Evolutionary conservation across 2,888 invertebrate genomes (phyloP).

Genomic region (Serripes groenlandicus): DNA sequence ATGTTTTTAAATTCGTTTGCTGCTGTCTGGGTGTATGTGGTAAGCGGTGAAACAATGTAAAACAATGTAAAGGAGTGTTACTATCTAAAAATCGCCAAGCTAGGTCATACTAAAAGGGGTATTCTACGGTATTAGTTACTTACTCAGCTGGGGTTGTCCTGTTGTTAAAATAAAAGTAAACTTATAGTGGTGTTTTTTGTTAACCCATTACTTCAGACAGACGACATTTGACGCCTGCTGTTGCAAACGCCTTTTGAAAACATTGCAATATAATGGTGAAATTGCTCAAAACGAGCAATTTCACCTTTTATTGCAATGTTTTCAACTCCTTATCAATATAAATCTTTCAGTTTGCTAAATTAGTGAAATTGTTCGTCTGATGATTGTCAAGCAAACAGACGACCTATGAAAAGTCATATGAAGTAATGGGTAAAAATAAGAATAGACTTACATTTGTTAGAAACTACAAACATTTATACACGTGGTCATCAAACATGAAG

Average conservation of each 20-base stretch:
- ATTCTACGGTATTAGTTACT: background rate
- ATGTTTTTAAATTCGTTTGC: too few species aligned
- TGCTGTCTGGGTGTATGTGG: too few species aligned
- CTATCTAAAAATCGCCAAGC: background rate
- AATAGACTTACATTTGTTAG: too few species aligned
- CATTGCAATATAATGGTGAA: background rate
- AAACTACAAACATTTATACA: too few species aligned
- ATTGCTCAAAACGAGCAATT: background rate
- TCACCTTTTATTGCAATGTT: background rate
- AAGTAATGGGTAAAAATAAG: too few species aligned
- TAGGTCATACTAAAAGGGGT: background rate
- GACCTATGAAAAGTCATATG: too few species aligned
- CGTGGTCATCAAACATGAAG: too few species aligned
- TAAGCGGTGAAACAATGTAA: background rate
- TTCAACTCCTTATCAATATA: background rate
- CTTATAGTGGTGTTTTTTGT: too few species aligned
- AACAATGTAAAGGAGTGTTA: background rate
- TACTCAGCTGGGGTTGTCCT: conserved; percentile 5
- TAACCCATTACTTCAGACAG: background rate
- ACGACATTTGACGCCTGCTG: background rate
- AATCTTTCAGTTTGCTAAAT: background rate
- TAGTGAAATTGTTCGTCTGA: too few species aligned
- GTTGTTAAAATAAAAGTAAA: background rate
- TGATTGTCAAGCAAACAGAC: too few species aligned
- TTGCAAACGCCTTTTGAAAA: background rate